Percentiles rank a stretch among this genome's conserved stretches.
These are phyloP conservation scores for Neelides folsomi DNA, from an alignment of 2,888 invertebrate species.

Conservation along the genomic window DNA sequence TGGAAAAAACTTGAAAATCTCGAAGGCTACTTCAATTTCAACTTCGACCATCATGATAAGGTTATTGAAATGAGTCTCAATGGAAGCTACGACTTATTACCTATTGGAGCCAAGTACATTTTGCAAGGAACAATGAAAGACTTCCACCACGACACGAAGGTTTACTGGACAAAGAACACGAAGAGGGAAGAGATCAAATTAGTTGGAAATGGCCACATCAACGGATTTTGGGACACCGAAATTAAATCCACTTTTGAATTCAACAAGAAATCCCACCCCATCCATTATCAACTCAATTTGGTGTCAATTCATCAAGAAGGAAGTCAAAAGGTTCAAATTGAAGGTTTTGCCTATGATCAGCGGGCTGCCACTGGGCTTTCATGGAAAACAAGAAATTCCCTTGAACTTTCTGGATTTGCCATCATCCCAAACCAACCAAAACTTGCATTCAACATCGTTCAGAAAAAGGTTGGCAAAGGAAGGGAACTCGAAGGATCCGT, in stretches of 20 bases:
- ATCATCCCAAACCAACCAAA: conserved; percentile 2
- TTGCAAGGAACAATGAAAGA: conserved; percentile 6
- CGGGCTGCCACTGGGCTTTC: too few species aligned
- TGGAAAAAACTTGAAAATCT: conserved; percentile 6
- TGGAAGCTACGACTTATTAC: conserved; percentile 6
- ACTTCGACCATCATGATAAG: not conserved
- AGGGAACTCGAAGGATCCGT: not conserved
- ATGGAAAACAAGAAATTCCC: too few species aligned
- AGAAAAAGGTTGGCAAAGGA: not conserved
- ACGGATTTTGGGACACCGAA: too few species aligned
- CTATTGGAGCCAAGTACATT: not conserved
- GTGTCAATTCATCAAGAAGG: too few species aligned
- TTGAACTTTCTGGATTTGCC: too few species aligned
- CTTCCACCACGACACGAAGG: conserved; percentile 12
- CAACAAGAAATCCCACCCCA: too few species aligned
- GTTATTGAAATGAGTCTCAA: conserved; percentile 6
- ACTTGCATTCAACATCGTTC: conserved; percentile 6
- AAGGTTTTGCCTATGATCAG: too few species aligned
- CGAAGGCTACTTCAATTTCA: conserved; percentile 3
- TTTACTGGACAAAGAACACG: conserved; percentile 5
- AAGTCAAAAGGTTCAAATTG: too few species aligned
- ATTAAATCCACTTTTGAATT: too few species aligned
- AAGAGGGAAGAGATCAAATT: conserved; percentile 3
- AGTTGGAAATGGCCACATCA: too few species aligned
- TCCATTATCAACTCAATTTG: too few species aligned